Percentiles rank a stretch among this genome's conserved stretches.
These are phyloP conservation scores for Acanthococcus lagerstroemiae DNA, from an alignment of 2,888 invertebrate species.

Conservation along the genomic window DNA sequence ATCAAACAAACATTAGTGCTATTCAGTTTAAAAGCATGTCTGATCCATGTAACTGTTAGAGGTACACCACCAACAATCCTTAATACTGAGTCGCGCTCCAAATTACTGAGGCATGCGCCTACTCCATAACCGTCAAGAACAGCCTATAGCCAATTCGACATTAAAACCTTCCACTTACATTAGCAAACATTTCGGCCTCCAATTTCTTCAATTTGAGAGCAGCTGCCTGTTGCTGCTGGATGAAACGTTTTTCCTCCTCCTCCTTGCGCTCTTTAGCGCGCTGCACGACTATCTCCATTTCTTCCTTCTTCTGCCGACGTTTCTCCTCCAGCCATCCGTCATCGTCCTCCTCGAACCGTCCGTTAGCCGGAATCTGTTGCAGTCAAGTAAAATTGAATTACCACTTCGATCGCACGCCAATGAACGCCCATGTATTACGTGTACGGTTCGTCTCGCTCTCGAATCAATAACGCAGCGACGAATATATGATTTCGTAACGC, in stretches of 20 bases:
- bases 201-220: conserved; percentile 56
- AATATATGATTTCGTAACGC: no score
- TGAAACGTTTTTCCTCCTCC: conserved; percentile 50
- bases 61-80: no score
- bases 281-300: conserved; percentile 26
- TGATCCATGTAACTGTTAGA: no score
- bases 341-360: conserved; percentile 16
- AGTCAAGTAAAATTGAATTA: not conserved
- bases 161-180: no score
- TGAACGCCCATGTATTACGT: no score
- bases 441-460: not conserved
- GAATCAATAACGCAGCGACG: no score
- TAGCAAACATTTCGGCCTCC: conserved; percentile 25
- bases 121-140: no score
- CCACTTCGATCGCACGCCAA: not conserved
- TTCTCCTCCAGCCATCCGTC: conserved; percentile 27
- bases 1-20: no score
- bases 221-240: conserved; percentile 53
- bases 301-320: conserved; percentile 18
- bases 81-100: no score
- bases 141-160: no score
- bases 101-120: no score
- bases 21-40: no score
- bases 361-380: not conserved
- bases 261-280: conserved; percentile 33